Evolutionary conservation across 2,888 invertebrate genomes (phyloP).

Genomic region (Elysia crispata): DNA sequence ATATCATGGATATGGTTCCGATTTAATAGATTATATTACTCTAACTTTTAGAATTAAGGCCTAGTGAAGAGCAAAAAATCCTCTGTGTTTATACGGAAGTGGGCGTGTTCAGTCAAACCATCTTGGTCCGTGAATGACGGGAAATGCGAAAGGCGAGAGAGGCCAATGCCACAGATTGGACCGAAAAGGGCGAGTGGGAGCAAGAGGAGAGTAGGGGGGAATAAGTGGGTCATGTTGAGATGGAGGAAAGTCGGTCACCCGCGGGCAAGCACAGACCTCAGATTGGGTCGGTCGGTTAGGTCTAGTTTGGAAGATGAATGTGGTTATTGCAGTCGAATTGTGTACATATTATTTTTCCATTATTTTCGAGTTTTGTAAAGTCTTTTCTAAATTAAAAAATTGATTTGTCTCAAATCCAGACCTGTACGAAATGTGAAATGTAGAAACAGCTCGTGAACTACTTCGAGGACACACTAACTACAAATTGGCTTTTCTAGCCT

Average conservation of each 20-base stretch:
- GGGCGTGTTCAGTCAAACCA: conserved; percentile 57
- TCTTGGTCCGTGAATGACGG: conserved; percentile 65
- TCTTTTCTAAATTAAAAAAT: no score
- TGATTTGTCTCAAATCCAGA: no score
- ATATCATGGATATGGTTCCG: no score
- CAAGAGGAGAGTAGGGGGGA: conserved; percentile 40
- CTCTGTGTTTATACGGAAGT: conserved; percentile 45
- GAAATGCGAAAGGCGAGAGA: conserved; percentile 52
- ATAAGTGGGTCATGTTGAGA: conserved; percentile 67
- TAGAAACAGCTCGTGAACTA: no score
- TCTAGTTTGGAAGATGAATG: not conserved
- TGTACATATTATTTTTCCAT: conserved; percentile 20
- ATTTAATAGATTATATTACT: no score
- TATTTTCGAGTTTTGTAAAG: not conserved
- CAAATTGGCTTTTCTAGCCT: conserved; percentile 16
- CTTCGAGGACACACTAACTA: no score
- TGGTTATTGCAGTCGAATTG: not conserved
- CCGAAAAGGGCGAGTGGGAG: no score
- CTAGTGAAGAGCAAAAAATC: no score
- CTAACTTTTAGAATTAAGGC: no score
- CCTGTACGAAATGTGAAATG: no score
- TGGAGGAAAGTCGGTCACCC: conserved; percentile 71
- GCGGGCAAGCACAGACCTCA: conserved; percentile 64
- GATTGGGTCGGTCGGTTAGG: conserved; percentile 63
- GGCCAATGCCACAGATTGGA: conserved; percentile 6